Percentiles rank a stretch among this genome's conserved stretches.
Evolutionary conservation across 2,888 invertebrate species (phyloP).

Genomic region (Volucella bombylans): DNA sequence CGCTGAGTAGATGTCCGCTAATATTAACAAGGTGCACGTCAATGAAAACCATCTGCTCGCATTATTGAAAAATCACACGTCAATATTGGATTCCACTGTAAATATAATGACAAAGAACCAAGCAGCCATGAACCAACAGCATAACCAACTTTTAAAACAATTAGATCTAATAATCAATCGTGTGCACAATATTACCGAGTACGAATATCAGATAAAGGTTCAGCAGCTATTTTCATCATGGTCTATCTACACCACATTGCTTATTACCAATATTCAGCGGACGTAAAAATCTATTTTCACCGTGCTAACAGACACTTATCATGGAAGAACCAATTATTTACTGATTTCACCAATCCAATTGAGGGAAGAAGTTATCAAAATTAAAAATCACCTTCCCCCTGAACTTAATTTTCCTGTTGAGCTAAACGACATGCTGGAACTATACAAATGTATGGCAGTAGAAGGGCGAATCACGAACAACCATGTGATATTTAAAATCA

Average conservation of each 20-base stretch:
- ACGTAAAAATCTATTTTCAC: too few species aligned
- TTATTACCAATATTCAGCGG: too few species aligned
- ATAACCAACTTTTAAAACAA: not conserved
- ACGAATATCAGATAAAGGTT: not conserved
- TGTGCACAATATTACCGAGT: not conserved
- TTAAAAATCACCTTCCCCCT: too few species aligned
- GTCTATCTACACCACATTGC: not conserved
- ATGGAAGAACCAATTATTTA: too few species aligned
- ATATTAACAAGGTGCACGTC: not conserved
- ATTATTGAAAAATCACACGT: not conserved
- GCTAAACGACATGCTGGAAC: not conserved
- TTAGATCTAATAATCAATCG: not conserved
- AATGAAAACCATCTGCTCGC: not conserved
- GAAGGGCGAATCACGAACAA: not conserved
- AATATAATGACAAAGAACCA: not conserved
- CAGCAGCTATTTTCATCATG: not conserved
- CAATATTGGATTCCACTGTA: constrained; percentile 10
- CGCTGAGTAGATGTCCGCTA: not conserved
- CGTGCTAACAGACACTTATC: too few species aligned
- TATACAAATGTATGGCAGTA: not conserved
- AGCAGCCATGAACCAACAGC: not conserved
- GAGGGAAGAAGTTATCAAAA: too few species aligned
- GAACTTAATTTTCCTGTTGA: not conserved
- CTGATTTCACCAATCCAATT: too few species aligned
- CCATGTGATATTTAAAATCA: constrained; percentile 3